A percentile compares a stretch with the other conserved stretches of the same genome.
Evolutionary conservation across 2,888 invertebrate species (phyloP).

Genomic region (Elegia similella): DNA sequence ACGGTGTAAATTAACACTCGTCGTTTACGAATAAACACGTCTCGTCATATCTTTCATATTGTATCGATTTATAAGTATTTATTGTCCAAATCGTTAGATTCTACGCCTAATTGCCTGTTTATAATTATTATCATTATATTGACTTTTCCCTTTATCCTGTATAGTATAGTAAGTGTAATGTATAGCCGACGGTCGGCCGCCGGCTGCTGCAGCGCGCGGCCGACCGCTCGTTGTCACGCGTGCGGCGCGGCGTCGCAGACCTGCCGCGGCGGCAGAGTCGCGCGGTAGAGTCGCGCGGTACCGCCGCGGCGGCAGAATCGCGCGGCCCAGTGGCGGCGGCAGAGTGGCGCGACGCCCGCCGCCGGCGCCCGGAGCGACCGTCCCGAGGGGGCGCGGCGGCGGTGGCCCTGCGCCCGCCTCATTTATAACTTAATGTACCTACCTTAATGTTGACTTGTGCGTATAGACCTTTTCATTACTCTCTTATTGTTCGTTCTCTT

Average conservation of each 20-base stretch:
- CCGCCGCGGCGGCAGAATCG: conserved; percentile 11
- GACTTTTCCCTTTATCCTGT: conserved; percentile 10
- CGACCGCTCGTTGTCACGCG: neutral
- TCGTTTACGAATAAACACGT: conserved; percentile 21
- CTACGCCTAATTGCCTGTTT: conserved; percentile 33
- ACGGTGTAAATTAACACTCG: conserved; percentile 20
- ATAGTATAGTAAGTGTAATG: conserved; percentile 20
- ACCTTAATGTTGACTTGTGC: conserved; percentile 46
- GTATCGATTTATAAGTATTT: conserved; percentile 34
- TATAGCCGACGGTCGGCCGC: conserved; percentile 15
- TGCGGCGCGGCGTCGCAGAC: neutral
- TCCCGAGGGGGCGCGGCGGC: conserved; percentile 32
- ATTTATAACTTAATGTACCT: conserved; percentile 27
- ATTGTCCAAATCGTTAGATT: conserved; percentile 36
- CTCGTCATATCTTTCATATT: conserved; percentile 39
- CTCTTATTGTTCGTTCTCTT: conserved; percentile 21
- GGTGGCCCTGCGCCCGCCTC: conserved; percentile 16
- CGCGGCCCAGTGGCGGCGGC: neutral
- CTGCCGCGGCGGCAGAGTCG: neutral
- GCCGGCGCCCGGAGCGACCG: conserved; percentile 37
- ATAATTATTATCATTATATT: conserved; percentile 19
- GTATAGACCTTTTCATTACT: conserved; percentile 38
- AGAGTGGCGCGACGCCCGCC: conserved; percentile 19
- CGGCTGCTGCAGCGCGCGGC: neutral
- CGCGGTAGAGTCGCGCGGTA: neutral